A percentile compares a stretch with the other conserved stretches of the same genome.
Evolutionary conservation across 2,797 vertebrate species (phyloP).

Genomic region (Smutsia temminckii): DNA sequence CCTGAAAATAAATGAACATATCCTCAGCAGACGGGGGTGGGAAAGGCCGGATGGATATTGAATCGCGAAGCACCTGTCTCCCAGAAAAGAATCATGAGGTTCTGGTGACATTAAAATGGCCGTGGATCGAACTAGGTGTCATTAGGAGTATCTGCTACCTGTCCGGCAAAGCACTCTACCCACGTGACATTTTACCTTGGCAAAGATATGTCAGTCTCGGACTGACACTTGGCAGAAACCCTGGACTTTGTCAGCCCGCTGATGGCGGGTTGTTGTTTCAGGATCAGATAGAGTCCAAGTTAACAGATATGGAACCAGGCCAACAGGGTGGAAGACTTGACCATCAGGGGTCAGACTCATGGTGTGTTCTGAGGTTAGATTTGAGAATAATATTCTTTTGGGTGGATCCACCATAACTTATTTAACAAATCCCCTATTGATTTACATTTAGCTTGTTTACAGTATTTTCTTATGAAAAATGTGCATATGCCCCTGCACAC

Average conservation of each 20-base stretch:
- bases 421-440: neutral
- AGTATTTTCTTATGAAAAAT: too few relatives aligned
- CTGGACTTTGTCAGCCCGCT: neutral
- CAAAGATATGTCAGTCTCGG: neutral
- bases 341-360: too few relatives aligned
- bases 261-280: neutral
- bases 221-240: accelerated
- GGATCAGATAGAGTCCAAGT: neutral
- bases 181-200: neutral
- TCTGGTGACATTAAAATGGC: too few relatives aligned
- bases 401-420: neutral
- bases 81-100: neutral
- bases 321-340: neutral
- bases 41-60: too few relatives aligned
- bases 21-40: neutral
- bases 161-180: neutral
- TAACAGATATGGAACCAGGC: neutral
- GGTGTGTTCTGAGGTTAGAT: neutral
- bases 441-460: neutral
- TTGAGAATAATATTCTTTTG: too few relatives aligned
- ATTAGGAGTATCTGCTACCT: neutral
- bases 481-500: too few relatives aligned
- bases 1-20: too few relatives aligned
- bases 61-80: neutral
- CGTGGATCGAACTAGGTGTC: neutral